Percentiles rank a stretch among this genome's conserved stretches.
phyloP scores from a whole-genome alignment of 2,113 vertebrate species.

The Chinchilla lanigera region DNA sequence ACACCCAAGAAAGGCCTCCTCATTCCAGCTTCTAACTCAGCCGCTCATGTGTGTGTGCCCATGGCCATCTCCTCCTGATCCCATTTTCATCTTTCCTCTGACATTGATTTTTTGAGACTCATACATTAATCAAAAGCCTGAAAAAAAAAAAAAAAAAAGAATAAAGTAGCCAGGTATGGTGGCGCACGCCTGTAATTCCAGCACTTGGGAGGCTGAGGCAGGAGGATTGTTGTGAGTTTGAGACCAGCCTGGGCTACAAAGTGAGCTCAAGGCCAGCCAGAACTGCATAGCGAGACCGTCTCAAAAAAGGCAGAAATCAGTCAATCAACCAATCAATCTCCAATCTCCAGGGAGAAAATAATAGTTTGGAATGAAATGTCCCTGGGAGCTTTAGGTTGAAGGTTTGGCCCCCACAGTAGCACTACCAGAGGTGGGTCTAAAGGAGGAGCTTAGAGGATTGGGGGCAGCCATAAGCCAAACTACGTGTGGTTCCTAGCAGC shows the following conservation, averaged over 20 bases:
- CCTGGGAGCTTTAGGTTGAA: background rate
- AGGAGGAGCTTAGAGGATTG: background rate
- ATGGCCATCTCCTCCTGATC: background rate
- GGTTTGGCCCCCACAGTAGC: background rate
- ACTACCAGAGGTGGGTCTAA: background rate
- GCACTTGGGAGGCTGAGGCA: background rate
- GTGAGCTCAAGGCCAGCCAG: background rate
- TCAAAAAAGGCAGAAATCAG: too few species aligned
- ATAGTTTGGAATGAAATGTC: background rate
- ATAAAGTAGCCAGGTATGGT: too few species aligned
- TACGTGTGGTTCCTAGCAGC: background rate
- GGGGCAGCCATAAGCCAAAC: background rate
- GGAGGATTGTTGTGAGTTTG: background rate
- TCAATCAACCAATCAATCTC: too few species aligned
- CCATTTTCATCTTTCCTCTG: background rate
- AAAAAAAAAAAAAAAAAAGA: background rate
- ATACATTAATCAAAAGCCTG: constrained; percentile 54
- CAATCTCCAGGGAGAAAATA: background rate
- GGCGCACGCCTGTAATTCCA: background rate
- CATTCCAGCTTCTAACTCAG: background rate
- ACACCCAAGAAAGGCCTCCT: background rate
- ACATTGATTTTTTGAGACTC: constrained; percentile 53
- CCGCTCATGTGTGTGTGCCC: background rate
- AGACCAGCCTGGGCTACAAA: background rate
- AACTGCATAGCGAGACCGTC: background rate